A percentile compares a stretch with the other conserved stretches of the same genome.
Conservation (phyloP, 2,113 vertebrate species). For the Campylomormyrus numenius region DNA sequence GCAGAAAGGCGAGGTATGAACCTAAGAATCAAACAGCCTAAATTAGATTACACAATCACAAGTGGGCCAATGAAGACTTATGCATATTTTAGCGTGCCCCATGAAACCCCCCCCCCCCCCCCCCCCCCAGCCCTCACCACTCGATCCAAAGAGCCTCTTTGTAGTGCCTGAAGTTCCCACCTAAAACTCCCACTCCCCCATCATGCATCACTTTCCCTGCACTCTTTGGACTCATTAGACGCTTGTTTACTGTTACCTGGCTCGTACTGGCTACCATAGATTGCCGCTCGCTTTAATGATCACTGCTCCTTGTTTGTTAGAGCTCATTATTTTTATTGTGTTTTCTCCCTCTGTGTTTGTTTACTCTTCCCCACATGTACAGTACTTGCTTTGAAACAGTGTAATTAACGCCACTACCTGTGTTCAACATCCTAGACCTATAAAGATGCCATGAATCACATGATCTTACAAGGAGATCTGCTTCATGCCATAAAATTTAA, state of each 20-base stretch:
- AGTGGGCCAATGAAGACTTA: conserved; percentile 61
- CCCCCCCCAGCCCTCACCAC: not conserved
- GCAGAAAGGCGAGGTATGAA: not conserved
- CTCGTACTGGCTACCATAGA: not conserved
- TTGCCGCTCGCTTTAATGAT: not conserved
- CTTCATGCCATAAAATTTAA: not conserved
- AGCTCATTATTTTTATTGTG: conserved; percentile 1
- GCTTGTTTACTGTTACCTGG: not conserved
- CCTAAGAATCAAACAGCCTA: conserved; percentile 39
- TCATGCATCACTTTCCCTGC: not conserved
- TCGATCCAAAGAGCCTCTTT: not conserved
- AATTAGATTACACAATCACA: conserved; percentile 69
- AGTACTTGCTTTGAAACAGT: not conserved
- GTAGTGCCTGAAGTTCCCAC: not conserved
- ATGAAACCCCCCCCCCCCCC: too few relatives aligned
- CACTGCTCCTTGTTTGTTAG: not conserved
- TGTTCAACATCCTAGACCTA: not conserved
- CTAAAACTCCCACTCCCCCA: not conserved
- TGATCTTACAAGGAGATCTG: not conserved
- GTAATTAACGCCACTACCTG: not conserved
- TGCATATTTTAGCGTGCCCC: conserved; percentile 59
- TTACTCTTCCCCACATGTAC: not conserved
- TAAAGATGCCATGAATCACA: not conserved
- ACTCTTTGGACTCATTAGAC: not conserved
- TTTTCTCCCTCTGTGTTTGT: not conserved